Base-by-base conservation (phyloP, 2,888 invertebrate genomes). In the Eristalis arbustorum region DNA sequence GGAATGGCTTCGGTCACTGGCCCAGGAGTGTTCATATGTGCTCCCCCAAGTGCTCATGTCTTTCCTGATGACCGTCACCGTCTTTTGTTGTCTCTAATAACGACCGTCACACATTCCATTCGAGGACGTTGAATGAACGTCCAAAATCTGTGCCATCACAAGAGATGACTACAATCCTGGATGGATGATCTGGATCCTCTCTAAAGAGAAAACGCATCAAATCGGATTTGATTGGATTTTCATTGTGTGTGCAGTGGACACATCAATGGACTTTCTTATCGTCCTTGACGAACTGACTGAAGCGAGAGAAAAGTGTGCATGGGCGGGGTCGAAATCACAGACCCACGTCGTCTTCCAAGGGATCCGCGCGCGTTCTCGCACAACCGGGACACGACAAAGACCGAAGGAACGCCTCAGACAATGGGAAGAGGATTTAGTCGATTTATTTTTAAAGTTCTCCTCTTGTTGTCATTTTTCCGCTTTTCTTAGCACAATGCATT, bases 151-250 rank as follows among this genome's bases (percentile, higher is more conserved):
- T 18, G 6, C 18, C 42, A 1, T n/a, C 14, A 42, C 40, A n/a
- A n/a, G 40, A n/a, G 40, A 42, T 14, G 34, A 34, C 18, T 63
- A 4, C 31, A 40, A 1, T 62, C 13, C 0, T 14, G 40, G 49
- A 31, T 8, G 31, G 31, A 31, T 31, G 49, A 10, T 14, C 14
- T 10, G 14, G 31, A 49, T 49, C 18, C 18, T 18, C 49, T 8
- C n/a, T 18, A 49, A 8, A n/a, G 49, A 49, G 49, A 18, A 31
- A 49, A 49, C 49, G 49, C 49, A 49, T 79, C 13, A 75, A 79
- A 84, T 79, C 66, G 74, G 61, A 79, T 79, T 66, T 79, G 74
- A 75, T 84, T 84, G 75, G 74, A 84, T 84, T 84, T 79, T 78
- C 72, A 49, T 49, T 49, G 49, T 49, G 49, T 49, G 49, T 49